A percentile compares a stretch with the other conserved stretches of the same genome.
phyloP scores from a whole-genome alignment of 2,888 invertebrate genomes.

The Unio delphinus region DNA sequence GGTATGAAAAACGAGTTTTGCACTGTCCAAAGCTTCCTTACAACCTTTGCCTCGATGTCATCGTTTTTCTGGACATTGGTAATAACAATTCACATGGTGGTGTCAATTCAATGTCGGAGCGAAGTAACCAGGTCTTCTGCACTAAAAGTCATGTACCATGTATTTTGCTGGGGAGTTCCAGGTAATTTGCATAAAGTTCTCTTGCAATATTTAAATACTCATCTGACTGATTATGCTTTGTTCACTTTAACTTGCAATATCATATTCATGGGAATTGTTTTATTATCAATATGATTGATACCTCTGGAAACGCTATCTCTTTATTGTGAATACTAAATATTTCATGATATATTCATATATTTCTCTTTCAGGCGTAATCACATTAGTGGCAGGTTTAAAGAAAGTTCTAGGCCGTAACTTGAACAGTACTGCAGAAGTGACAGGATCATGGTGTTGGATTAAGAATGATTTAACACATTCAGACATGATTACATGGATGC shows the following conservation, averaged over 20 bases:
- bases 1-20: slow-evolving; percentile 8
- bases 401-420: too few relatives aligned
- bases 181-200: slow-evolving; percentile 2
- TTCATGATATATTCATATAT: too few relatives aligned
- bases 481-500: neutral
- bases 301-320: too few relatives aligned
- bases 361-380: slow-evolving; percentile 6
- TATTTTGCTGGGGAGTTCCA: slow-evolving; percentile 14
- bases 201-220: too few relatives aligned
- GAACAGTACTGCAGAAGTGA: neutral
- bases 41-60: slow-evolving; percentile 12
- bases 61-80: slow-evolving; percentile 18
- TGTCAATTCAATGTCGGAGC: slow-evolving; percentile 6
- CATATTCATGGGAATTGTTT: too few relatives aligned
- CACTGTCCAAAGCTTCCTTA: slow-evolving; percentile 15
- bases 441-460: slow-evolving; percentile 28
- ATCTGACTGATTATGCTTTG: too few relatives aligned
- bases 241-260: too few relatives aligned
- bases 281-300: too few relatives aligned
- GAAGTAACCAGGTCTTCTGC: neutral
- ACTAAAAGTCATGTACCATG: slow-evolving; percentile 7
- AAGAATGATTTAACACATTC: neutral
- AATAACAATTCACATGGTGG: slow-evolving; percentile 11
- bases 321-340: too few relatives aligned
- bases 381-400: slow-evolving; percentile 7